Conservation (phyloP, 2,113 vertebrate genomes). For the Symphodus melops region DNA sequence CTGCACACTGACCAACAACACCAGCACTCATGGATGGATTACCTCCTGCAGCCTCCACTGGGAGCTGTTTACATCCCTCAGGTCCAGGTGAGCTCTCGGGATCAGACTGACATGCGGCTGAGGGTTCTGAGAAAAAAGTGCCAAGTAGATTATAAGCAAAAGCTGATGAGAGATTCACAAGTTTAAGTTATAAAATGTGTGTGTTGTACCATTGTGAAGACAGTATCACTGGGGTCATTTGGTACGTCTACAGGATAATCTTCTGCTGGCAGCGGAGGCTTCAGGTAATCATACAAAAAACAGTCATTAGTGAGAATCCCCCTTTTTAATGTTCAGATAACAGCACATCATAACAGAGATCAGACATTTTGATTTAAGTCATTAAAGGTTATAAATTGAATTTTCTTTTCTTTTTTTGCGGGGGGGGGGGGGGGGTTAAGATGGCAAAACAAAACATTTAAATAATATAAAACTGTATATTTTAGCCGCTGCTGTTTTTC, state of each 20-base stretch:
- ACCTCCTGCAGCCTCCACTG: conserved; percentile 45
- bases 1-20: background rate
- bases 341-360: no score
- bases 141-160: background rate
- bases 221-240: background rate
- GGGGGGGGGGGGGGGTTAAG: no score
- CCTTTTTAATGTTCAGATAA: no score
- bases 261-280: conserved; percentile 91
- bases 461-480: no score
- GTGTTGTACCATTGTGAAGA: conserved; percentile 39
- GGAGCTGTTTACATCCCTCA: background rate
- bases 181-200: background rate
- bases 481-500: no score
- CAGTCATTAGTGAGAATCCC: no score
- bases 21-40: background rate
- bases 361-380: no score
- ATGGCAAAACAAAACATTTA: no score
- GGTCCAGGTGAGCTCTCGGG: conserved; percentile 61
- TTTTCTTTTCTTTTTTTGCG: no score
- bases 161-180: no score
- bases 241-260: conserved; percentile 78
- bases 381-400: no score
- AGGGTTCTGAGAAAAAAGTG: conserved; percentile 7
- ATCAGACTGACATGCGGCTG: conserved; percentile 50
- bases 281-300: background rate